Evolutionary conservation across 2,888 invertebrate species (phyloP).

Genomic region (Hydraecia micacea): DNA sequence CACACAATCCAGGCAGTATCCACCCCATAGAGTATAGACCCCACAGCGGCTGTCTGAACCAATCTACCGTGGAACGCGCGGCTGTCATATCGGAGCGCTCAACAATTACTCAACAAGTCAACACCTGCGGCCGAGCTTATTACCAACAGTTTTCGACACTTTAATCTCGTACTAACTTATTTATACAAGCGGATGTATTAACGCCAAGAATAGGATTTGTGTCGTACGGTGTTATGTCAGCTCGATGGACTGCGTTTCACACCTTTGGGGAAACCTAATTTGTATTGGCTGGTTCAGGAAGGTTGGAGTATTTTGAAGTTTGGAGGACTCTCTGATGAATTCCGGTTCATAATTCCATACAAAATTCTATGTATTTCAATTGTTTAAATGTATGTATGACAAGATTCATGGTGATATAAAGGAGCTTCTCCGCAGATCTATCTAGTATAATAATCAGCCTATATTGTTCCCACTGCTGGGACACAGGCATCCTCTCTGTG

Average conservation of each 20-base stretch:
- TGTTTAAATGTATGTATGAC: neutral
- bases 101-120: constrained; percentile 83
- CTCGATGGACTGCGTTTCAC: constrained; percentile 20
- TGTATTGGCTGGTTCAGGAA: constrained; percentile 9
- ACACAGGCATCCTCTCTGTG: too few species aligned
- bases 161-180: constrained; percentile 76
- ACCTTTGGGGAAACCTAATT: constrained; percentile 10
- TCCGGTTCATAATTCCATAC: neutral
- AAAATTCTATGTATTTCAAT: neutral
- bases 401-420: neutral
- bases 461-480: too few species aligned
- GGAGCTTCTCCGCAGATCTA: neutral
- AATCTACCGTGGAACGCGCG: constrained; percentile 66
- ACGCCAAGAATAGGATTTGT: constrained; percentile 51
- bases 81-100: constrained; percentile 78
- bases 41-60: constrained; percentile 65
- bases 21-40: neutral
- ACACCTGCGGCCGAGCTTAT: constrained; percentile 72
- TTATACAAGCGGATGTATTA: constrained; percentile 67
- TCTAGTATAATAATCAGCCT: too few species aligned
- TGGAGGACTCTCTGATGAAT: neutral
- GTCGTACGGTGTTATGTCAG: constrained; percentile 46
- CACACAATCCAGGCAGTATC: constrained; percentile 3
- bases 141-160: constrained; percentile 72
- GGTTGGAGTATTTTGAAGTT: too few species aligned